These are phyloP conservation scores for Caenorhabditis becei DNA, from an alignment of 2,888 invertebrate genomes.

Conservation along the genomic window DNA sequence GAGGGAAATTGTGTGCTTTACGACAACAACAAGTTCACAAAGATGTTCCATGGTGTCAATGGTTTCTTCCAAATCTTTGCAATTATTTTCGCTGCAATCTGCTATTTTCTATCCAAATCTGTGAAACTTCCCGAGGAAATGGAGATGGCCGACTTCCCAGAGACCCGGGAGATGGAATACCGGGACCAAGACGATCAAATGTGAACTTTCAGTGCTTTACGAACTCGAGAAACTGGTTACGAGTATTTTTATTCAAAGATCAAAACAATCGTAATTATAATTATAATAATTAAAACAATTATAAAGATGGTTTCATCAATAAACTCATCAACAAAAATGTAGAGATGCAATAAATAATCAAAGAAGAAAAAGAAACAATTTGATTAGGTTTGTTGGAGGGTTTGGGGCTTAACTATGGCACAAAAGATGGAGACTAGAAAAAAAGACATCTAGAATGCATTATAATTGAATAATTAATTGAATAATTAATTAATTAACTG, in stretches of 20 bases:
- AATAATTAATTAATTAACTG: background rate
- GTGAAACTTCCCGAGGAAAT: slow-evolving; percentile 72
- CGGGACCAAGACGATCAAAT: slow-evolving; percentile 38
- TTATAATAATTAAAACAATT: slow-evolving; percentile 8
- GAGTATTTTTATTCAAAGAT: slow-evolving; percentile 37
- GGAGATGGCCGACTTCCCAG: slow-evolving; percentile 52
- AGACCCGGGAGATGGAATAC: slow-evolving; percentile 44
- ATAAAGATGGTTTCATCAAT: slow-evolving; percentile 15
- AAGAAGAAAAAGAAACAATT: background rate
- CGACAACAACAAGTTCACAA: slow-evolving; percentile 72
- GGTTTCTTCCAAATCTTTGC: slow-evolving; percentile 69
- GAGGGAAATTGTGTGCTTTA: slow-evolving; percentile 76
- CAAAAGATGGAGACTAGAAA: background rate
- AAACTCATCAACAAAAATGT: slow-evolving; percentile 2
- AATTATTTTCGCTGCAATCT: slow-evolving; percentile 65
- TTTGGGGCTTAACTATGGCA: background rate
- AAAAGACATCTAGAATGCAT: background rate
- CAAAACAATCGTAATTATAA: slow-evolving; percentile 12
- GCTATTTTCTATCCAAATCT: slow-evolving; percentile 66
- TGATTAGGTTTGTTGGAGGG: background rate
- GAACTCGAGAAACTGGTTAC: slow-evolving; percentile 18
- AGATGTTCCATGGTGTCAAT: slow-evolving; percentile 72
- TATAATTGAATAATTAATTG: slow-evolving; percentile 1
- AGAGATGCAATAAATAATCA: slow-evolving; percentile 9
- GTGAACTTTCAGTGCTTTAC: background rate